A percentile compares a stretch with the other conserved stretches of the same genome.
These are phyloP conservation scores for Vimba vimba DNA, from an alignment of 2,113 vertebrate species.

Conservation along the genomic window DNA sequence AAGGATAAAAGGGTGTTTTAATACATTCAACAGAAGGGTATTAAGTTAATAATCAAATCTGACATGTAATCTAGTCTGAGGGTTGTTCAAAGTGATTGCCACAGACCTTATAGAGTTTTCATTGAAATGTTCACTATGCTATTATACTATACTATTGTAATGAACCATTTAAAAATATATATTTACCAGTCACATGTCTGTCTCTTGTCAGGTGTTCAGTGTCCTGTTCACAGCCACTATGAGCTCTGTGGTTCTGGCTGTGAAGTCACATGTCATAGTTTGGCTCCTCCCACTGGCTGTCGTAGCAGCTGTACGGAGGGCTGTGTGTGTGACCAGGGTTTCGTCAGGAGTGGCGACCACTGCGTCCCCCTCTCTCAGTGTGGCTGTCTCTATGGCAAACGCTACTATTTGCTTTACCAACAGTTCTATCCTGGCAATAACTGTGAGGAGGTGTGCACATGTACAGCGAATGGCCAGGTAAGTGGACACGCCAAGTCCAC, in stretches of 20 bases:
- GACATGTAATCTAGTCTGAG: neutral
- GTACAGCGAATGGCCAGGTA: constrained; percentile 64
- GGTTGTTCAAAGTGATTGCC: neutral
- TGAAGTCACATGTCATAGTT: constrained; percentile 67
- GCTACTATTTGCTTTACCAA: constrained; percentile 67
- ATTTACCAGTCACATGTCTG: neutral
- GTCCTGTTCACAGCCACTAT: constrained; percentile 74
- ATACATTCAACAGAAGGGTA: neutral
- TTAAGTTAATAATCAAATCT: neutral
- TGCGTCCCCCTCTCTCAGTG: constrained; percentile 70
- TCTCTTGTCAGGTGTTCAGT: constrained; percentile 64
- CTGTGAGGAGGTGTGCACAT: constrained; percentile 77
- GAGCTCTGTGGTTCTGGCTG: constrained; percentile 72
- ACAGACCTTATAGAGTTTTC: too few relatives aligned
- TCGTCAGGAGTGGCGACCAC: constrained; percentile 68
- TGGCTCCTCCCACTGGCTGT: constrained; percentile 64
- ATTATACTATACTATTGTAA: too few relatives aligned
- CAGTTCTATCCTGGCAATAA: constrained; percentile 67
- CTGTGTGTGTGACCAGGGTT: constrained; percentile 73
- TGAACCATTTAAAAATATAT: too few relatives aligned
- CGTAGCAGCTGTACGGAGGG: constrained; percentile 66
- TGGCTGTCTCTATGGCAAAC: constrained; percentile 65
- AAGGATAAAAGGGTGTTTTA: neutral
- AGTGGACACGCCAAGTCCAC: neutral
- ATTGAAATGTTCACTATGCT: too few relatives aligned